Evolutionary conservation across 2,888 invertebrate species (phyloP), one percentile per base, ranked within the genome.

Genomic region (Drosophila merina): DNA sequence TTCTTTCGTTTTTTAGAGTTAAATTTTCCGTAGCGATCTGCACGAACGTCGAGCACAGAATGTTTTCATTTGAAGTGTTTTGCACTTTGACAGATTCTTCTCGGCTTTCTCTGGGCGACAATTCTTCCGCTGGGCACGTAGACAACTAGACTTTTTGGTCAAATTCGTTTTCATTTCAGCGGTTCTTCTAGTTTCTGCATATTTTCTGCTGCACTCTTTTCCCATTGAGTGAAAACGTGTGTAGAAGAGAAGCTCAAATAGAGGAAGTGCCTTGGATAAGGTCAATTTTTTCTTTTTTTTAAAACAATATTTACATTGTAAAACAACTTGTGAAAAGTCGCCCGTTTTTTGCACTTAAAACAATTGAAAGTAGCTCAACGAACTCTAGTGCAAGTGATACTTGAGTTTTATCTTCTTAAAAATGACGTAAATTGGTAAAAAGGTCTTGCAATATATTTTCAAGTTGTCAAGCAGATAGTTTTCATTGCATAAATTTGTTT

Each of bases 181-280:
- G 10, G 31, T 50, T 54, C 14, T 40, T 50, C 50, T 68, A 70
- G 12, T 42, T 40, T 48, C 56, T 60, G 56, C 57, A 57, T 66
- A 49, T 30, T 59, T 57, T 42, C 38, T 45, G 36, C 55, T 69
- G 42, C 64, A 42, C 59, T 57, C 56, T 52, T 48, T 3, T 33
- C 12, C 10, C 6, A 64, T 63, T 74, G 74, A 81, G 84, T 77
- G 52, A 31, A 81, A 81, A 87, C 87, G 87, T 87, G 87, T 60
- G 44, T 54, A 20, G 31, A 8, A 36, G 54, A 54, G 44, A 44
- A 50, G 57, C 50, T 64, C 25, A 52, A 67, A 75, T 69, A 28
- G 57, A 75, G 80, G 84, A 81, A 86, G 69, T 52, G 67, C 64
- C 64, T 66, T 54, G 66, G 25, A 3, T 45, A 31, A 30, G 63